Base-by-base conservation (phyloP, 2,888 invertebrate species). In the Ethmia dodecea region DNA sequence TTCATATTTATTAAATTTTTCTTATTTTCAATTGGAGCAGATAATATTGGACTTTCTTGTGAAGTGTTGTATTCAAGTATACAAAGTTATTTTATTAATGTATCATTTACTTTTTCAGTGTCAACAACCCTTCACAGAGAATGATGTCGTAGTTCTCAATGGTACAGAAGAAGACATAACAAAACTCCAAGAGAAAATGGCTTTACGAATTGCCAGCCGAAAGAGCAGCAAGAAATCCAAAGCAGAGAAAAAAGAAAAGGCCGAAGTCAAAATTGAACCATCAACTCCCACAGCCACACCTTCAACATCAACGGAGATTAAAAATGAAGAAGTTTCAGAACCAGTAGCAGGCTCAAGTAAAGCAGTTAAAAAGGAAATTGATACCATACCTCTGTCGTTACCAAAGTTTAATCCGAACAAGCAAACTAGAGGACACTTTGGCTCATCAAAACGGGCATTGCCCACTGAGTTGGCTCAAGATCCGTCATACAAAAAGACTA, bases 61-160 rank as follows among this genome's bases (percentile, higher is more conserved):
- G n/a, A n/a, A n/a, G n/a, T n/a, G n/a, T n/a, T n/a, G n/a, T n/a
- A n/a, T n/a, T n/a, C n/a, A n/a, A n/a, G n/a, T n/a, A n/a, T n/a
- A n/a, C n/a, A n/a, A n/a, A n/a, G n/a, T n/a, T n/a, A n/a, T n/a
- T n/a, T n/a, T n/a, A n/a, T n/a, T n/a, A n/a, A n/a, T n/a, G n/a
- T n/a, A n/a, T n/a, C n/a, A n/a, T 12, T 4, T 26, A 10, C 22
- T 16, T 44, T 74, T 69, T 29, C 77, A 92, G 86, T 98, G 98
- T 72, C 95, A 94, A 50, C 87, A 90, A 58, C 88, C 93, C 1
- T 96, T 93, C 63, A 86, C 86, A 6, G 88, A 92, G 31, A 90
- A 92, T 45, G 97, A 98, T 70, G 78, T 97, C 5, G 90, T 99
- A 16, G 84, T 94, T n/a, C 81, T 99, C 15, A 99, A 99, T 80